Base-by-base conservation (phyloP, 2,113 vertebrate genomes). In the Apteryx owenii region DNA sequence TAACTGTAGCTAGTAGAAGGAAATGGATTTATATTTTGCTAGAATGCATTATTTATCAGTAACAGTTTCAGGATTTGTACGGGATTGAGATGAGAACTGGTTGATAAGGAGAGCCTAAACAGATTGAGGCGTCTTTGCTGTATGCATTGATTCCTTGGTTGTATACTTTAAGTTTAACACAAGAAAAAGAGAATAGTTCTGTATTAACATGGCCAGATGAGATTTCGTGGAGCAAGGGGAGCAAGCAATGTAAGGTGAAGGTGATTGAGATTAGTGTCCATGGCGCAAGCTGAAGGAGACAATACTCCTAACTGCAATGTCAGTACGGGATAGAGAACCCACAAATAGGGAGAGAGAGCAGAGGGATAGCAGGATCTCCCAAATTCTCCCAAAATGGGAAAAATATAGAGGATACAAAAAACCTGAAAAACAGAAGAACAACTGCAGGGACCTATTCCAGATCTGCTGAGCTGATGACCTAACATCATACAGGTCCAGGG, bases 11-110 rank as follows among this genome's bases (percentile, higher is more conserved):
- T 95, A 94, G 83, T 94, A 94, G 93, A 83, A 78, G 93, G 94
- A 95, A 96, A 96, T 95, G 68, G 96, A 81, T 91, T 95, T 95
- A 84, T 95, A 94, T 96, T 97, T 97, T 97, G 68, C 72, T 91
- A 46, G 76, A 78, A 89, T 94, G 95, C 87, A 85, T 96, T 96
- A 95, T 91, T 94, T 93, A 95, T 95, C 93, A 93, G 68, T 66
- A 56, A 53, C 89, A 71, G 72, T 81, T 91, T 83, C 50, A 85
- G 81, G 64, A 88, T 95, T 94, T 29, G 7, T 81, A 12, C 40
- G 68, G 68, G 3, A 2, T 29, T 75, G 75, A 68, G 46, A 46
- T 50, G 42, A 93, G 88, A 86, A 38, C 18, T 50, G 40, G 40
- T 68, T 82, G 81, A 77, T 60, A 62, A 73, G 66, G 91, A 64